Evolutionary conservation across 2,113 vertebrate genomes (phyloP).

Genomic region (Planiliza haematocheilus): DNA sequence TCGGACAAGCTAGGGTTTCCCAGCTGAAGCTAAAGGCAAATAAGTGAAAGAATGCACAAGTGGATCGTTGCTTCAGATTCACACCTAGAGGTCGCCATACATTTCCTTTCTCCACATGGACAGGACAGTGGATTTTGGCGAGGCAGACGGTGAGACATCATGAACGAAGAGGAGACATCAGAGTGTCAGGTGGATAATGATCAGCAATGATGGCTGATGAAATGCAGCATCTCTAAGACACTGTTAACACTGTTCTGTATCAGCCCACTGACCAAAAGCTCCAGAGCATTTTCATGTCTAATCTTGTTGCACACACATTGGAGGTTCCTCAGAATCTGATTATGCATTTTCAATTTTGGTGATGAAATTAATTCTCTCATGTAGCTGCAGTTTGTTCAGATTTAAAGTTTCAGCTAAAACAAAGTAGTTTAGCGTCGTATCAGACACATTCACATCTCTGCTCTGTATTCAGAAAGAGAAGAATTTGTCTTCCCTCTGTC

Average conservation of each 20-base stretch:
- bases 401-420: conserved; percentile 1
- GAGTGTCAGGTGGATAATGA: conserved; percentile 3
- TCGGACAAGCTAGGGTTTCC: conserved; percentile 85
- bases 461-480: conserved; percentile 13
- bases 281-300: conserved; percentile 28
- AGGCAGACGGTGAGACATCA: not conserved
- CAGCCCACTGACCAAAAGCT: conserved; percentile 16
- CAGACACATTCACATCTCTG: conserved; percentile 18
- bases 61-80: conserved; percentile 23
- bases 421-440: conserved; percentile 30
- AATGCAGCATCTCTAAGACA: conserved; percentile 9
- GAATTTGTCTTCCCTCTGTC: not conserved
- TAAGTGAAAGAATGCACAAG: conserved; percentile 50
- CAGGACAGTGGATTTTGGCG: not conserved
- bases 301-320: not conserved
- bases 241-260: conserved; percentile 8
- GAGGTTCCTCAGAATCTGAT: conserved; percentile 30
- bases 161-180: conserved; percentile 16
- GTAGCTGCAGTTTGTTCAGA: conserved; percentile 24
- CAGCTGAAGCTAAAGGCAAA: conserved; percentile 87
- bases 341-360: conserved; percentile 44
- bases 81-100: conserved; percentile 40
- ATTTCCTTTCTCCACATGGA: conserved; percentile 28
- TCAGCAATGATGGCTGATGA: conserved; percentile 3
- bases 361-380: conserved; percentile 20